Evolutionary conservation across 2,888 invertebrate genomes (phyloP).

Genomic region (Sinopyrophorus schimmeli): DNA sequence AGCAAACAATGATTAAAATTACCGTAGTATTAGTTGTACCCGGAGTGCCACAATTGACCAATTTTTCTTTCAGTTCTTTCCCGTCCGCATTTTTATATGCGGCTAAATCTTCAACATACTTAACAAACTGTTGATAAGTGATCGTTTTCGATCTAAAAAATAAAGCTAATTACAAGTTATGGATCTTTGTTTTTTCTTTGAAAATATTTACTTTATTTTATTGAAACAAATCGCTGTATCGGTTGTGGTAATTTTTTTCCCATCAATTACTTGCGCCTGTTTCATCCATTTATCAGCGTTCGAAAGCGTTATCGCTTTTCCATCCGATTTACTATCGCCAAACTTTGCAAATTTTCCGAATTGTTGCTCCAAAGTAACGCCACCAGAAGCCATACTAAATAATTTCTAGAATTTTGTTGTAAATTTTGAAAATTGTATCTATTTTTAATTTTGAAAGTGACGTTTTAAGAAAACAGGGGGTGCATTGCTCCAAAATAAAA

Average conservation of each 20-base stretch:
- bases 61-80: constrained; percentile 74
- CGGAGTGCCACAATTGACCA: constrained; percentile 78
- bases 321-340: constrained; percentile 84
- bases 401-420: constrained; percentile 74
- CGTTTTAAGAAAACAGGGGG: too few species aligned
- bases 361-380: constrained; percentile 61
- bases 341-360: constrained; percentile 85
- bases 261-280: constrained; percentile 75
- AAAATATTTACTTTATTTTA: constrained; percentile 72
- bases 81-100: constrained; percentile 76
- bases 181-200: constrained; percentile 8
- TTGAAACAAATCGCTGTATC: constrained; percentile 90
- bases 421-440: constrained; percentile 46
- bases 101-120: constrained; percentile 80
- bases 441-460: background rate
- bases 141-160: constrained; percentile 45
- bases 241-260: constrained; percentile 82
- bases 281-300: constrained; percentile 96
- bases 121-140: constrained; percentile 48
- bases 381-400: constrained; percentile 62
- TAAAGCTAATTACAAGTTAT: constrained; percentile 48
- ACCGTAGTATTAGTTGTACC: constrained; percentile 52
- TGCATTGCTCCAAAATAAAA: too few species aligned
- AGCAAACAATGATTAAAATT: constrained; percentile 1
- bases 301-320: constrained; percentile 81